A percentile compares a stretch with the other conserved stretches of the same genome.
Conservation (phyloP, 2,113 vertebrate species). For the Brienomyrus brachyistius region DNA sequence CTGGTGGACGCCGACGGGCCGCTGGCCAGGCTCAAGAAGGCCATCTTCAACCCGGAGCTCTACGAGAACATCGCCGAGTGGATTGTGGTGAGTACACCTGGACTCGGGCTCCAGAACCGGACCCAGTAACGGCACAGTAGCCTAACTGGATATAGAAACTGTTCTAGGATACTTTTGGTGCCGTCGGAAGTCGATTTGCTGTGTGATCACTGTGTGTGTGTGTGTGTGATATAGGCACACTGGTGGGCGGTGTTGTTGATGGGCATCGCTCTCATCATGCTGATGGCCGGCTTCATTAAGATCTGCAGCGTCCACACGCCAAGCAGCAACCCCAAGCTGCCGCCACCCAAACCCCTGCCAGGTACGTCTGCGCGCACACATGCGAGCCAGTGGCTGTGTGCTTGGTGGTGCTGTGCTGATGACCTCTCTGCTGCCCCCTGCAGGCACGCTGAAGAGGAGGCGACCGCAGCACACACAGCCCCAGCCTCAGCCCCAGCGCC, state of each 20-base stretch:
- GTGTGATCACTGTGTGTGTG: not conserved
- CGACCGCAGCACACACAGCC: conserved; percentile 77
- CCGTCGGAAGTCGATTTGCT: not conserved
- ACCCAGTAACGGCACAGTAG: not conserved
- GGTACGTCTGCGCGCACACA: conserved; percentile 59
- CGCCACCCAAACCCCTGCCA: conserved; percentile 95
- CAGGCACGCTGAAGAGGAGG: conserved; percentile 95
- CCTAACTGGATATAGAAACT: not conserved
- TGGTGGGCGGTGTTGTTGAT: conserved; percentile 98
- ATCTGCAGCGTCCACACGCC: conserved; percentile 98
- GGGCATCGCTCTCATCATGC: conserved; percentile 97
- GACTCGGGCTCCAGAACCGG: not conserved
- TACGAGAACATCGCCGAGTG: conserved; percentile 98
- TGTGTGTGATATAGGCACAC: conserved; percentile 65
- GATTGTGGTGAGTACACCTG: conserved; percentile 78
- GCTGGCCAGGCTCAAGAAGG: conserved; percentile 90
- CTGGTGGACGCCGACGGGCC: conserved; percentile 95
- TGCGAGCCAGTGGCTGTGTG: not conserved
- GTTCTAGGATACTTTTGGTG: not conserved
- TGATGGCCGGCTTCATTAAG: conserved; percentile 99
- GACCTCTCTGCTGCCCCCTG: not conserved
- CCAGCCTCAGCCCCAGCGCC: conserved; percentile 78
- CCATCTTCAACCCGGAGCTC: conserved; percentile 94
- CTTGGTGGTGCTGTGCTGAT: not conserved
- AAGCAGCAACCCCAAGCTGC: conserved; percentile 97